Evolutionary conservation across 2,797 vertebrate species (phyloP).

Genomic region (Apogon talboti): DNA sequence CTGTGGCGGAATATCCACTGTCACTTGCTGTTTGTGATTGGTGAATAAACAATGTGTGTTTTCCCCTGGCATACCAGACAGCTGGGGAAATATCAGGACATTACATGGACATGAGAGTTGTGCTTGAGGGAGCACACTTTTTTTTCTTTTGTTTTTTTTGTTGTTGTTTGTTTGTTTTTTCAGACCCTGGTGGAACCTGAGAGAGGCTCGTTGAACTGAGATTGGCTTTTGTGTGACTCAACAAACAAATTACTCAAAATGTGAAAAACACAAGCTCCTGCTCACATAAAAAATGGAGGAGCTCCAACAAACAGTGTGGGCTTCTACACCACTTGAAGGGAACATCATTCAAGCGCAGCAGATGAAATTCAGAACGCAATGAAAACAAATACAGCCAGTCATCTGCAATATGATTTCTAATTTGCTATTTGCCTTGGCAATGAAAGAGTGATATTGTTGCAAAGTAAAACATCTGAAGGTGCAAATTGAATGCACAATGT

Average conservation of each 20-base stretch:
- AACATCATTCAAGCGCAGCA: conserved; percentile 57
- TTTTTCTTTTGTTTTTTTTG: conserved; percentile 7
- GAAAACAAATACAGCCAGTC: conserved; percentile 52
- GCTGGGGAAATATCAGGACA: conserved; percentile 51
- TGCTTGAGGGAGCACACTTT: conserved; percentile 59
- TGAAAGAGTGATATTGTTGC: conserved; percentile 43
- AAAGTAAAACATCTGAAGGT: conserved; percentile 57
- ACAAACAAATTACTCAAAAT: conserved; percentile 57
- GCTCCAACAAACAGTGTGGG: conserved; percentile 27
- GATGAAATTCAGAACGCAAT: conserved; percentile 56
- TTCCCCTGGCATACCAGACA: conserved; percentile 50
- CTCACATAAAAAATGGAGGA: conserved; percentile 41
- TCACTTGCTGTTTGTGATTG: conserved; percentile 71
- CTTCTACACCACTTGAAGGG: conserved; percentile 27
- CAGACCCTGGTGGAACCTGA: conserved; percentile 31
- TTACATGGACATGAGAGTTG: conserved; percentile 40
- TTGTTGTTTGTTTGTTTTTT: background rate
- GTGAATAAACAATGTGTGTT: conserved; percentile 60
- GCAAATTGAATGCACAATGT: conserved; percentile 51
- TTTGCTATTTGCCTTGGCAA: conserved; percentile 54
- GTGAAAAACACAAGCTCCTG: conserved; percentile 26
- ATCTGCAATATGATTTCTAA: conserved; percentile 49
- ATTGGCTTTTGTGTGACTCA: conserved; percentile 58
- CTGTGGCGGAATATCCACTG: conserved; percentile 66
- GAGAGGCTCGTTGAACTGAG: conserved; percentile 51